Evolutionary conservation across 2,888 invertebrate genomes (phyloP).

Genomic region (Cactoblastis cactorum): DNA sequence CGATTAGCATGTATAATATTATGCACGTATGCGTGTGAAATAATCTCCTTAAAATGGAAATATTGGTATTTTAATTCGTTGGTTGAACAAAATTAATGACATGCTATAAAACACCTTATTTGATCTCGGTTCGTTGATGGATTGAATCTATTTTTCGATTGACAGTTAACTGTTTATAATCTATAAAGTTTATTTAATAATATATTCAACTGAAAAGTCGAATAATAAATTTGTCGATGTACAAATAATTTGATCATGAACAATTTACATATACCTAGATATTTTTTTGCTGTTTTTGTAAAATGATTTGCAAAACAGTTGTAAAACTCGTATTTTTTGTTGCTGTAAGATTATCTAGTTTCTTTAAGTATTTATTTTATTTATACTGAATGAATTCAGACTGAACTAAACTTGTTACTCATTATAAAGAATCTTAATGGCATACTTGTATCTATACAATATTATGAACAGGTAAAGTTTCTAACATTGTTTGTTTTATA

Average conservation of each 20-base stretch:
- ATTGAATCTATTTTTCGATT: conserved; percentile 34
- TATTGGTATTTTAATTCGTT: conserved; percentile 50
- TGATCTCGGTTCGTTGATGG: conserved; percentile 34
- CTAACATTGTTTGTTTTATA: too few species aligned
- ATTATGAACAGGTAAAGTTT: too few species aligned
- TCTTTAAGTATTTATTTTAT: too few species aligned
- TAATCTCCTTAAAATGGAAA: conserved; percentile 18
- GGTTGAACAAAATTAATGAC: conserved; percentile 53
- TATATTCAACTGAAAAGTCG: neutral
- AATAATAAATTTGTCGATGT: neutral
- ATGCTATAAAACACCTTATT: conserved; percentile 57
- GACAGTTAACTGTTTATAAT: conserved; percentile 24
- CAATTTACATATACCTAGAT: too few species aligned
- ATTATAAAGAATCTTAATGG: too few species aligned
- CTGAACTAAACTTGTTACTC: too few species aligned
- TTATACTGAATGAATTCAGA: too few species aligned
- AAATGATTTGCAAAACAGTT: too few species aligned
- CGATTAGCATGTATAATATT: neutral
- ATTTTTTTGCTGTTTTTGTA: too few species aligned
- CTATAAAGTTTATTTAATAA: conserved; percentile 6
- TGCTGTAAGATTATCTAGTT: too few species aligned
- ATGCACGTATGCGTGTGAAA: neutral
- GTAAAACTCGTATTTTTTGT: too few species aligned
- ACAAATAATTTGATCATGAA: conserved; percentile 15
- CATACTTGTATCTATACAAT: too few species aligned